Conservation (phyloP, 2,113 vertebrate genomes). For the Zosterops hypoxanthus region DNA sequence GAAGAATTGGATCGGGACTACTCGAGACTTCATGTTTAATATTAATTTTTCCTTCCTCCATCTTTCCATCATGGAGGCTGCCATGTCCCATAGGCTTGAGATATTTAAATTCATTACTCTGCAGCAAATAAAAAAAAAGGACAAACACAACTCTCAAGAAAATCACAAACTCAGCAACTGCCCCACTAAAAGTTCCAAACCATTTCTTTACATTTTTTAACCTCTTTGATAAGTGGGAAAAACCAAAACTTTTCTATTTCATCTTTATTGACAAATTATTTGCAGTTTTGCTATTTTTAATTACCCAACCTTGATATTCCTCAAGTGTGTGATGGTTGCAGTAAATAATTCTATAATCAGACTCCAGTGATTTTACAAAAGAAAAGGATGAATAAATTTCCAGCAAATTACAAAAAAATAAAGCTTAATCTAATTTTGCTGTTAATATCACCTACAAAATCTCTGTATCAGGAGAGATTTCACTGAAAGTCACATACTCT, state of each 20-base stretch:
- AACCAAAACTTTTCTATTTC: neutral
- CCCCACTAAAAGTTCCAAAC: neutral
- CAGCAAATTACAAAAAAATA: neutral
- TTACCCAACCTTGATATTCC: neutral
- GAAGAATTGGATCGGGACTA: neutral
- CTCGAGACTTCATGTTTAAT: neutral
- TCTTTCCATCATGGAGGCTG: neutral
- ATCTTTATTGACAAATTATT: neutral
- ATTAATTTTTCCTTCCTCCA: neutral
- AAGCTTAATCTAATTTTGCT: neutral
- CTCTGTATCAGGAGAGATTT: neutral
- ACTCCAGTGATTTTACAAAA: neutral
- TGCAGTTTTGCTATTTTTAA: neutral
- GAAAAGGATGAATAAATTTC: neutral
- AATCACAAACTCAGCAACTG: rapidly evolving
- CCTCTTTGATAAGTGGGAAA: neutral
- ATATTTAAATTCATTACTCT: neutral
- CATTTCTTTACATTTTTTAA: neutral
- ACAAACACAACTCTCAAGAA: neutral
- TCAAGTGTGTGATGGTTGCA: neutral
- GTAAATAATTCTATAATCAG: neutral
- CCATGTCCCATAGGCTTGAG: neutral
- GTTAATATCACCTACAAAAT: neutral
- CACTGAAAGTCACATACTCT: neutral
- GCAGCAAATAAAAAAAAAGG: neutral